A percentile compares a stretch with the other conserved stretches of the same genome.
phyloP scores from a whole-genome alignment of 2,113 vertebrate genomes.

The Laterallus jamaicensis region DNA sequence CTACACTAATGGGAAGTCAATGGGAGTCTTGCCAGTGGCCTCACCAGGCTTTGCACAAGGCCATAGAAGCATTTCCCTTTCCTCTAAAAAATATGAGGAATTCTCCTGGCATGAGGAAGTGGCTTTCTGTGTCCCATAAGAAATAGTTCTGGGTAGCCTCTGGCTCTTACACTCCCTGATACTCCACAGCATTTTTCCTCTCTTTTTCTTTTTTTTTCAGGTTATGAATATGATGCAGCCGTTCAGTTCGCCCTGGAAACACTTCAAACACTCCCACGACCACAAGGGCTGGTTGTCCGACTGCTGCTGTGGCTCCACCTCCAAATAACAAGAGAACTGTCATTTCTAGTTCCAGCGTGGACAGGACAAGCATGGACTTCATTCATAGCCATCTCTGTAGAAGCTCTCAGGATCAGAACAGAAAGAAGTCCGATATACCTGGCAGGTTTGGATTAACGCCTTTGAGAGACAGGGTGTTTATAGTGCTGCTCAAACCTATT shows the following conservation, averaged over 20 bases:
- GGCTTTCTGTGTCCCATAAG: background rate
- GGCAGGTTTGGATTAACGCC: background rate
- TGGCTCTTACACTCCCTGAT: background rate
- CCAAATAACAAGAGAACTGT: background rate
- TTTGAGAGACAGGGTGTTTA: background rate
- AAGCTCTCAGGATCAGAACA: background rate
- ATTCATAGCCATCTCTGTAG: background rate
- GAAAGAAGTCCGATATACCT: background rate
- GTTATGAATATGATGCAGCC: background rate
- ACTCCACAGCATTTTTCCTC: background rate
- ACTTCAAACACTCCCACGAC: background rate
- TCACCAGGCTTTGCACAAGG: background rate
- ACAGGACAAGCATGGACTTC: accelerated
- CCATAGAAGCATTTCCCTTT: slow-evolving; percentile 22
- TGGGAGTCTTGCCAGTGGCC: background rate
- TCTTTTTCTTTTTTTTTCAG: background rate
- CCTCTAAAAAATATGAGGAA: slow-evolving; percentile 22
- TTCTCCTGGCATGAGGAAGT: slow-evolving; percentile 47
- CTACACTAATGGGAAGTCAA: slow-evolving; percentile 11
- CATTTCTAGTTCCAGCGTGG: background rate
- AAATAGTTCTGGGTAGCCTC: slow-evolving; percentile 44
- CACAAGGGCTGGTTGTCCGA: background rate
- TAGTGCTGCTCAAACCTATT: background rate
- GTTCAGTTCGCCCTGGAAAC: background rate
- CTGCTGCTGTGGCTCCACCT: background rate